Conservation (phyloP, 2,113 vertebrate species). For the Alexandromys fortis region DNA sequence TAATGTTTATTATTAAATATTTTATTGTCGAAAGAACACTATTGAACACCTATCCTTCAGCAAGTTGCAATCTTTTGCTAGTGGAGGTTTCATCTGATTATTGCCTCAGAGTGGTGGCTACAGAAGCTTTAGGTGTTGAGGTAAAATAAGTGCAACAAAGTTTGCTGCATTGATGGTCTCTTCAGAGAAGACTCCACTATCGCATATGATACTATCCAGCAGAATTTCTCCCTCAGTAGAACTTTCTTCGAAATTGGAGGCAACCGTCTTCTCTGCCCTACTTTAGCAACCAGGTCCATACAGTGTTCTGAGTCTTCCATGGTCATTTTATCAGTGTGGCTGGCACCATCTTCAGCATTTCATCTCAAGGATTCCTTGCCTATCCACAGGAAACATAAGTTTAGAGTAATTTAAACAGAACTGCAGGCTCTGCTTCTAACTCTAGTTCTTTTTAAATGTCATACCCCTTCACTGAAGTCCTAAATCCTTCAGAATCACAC, state of each 20-base stretch:
- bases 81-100: background rate
- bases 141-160: background rate
- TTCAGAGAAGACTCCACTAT: background rate
- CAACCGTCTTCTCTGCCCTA: background rate
- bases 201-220: background rate
- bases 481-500: background rate
- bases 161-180: no score
- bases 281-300: background rate
- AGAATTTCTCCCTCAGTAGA: background rate
- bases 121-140: background rate
- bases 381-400: background rate
- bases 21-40: background rate
- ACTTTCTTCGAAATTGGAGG: background rate
- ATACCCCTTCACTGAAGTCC: background rate
- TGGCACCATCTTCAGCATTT: background rate
- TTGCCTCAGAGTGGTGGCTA: background rate
- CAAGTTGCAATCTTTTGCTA: background rate
- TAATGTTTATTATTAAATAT: background rate
- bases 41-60: background rate
- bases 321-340: background rate
- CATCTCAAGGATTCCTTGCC: background rate
- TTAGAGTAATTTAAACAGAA: no score
- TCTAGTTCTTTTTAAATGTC: background rate
- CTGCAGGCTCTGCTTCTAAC: background rate
- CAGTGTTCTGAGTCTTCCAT: background rate